phyloP scores from a whole-genome alignment of 2,797 vertebrate species.

The Pseudochaenichthys georgianus region DNA sequence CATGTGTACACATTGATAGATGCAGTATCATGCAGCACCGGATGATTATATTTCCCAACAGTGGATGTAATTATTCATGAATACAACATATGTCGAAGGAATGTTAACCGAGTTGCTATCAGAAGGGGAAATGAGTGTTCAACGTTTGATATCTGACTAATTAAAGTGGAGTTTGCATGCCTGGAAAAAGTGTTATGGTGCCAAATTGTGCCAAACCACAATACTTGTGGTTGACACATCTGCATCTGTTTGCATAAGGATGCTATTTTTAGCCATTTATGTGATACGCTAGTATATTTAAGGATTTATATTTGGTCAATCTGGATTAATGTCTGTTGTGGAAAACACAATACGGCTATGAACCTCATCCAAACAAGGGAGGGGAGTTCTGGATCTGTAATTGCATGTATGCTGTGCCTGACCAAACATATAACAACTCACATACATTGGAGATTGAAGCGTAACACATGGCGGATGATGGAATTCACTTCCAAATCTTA shows the following conservation, averaged over 20 bases:
- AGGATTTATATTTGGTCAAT: conserved; percentile 72
- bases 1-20: not conserved
- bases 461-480: conserved; percentile 62
- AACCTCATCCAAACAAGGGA: conserved; percentile 71
- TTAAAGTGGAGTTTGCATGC: conserved; percentile 29
- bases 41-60: not conserved
- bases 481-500: conserved; percentile 52
- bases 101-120: conserved; percentile 5
- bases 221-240: conserved; percentile 55
- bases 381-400: conserved; percentile 65
- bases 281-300: conserved; percentile 72
- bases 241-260: conserved; percentile 64
- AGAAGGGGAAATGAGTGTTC: conserved; percentile 25
- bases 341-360: conserved; percentile 73
- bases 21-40: not conserved
- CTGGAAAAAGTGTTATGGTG: conserved; percentile 16
- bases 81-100: conserved; percentile 1
- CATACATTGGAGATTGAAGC: conserved; percentile 62
- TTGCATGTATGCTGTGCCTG: conserved; percentile 73
- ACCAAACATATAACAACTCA: conserved; percentile 73
- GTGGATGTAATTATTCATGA: not conserved
- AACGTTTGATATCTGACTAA: conserved; percentile 14
- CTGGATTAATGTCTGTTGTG: conserved; percentile 77
- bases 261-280: conserved; percentile 77
- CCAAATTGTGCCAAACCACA: conserved; percentile 1